These are phyloP conservation scores for Apamea anceps DNA, from an alignment of 2,888 invertebrate species.

Conservation along the genomic window DNA sequence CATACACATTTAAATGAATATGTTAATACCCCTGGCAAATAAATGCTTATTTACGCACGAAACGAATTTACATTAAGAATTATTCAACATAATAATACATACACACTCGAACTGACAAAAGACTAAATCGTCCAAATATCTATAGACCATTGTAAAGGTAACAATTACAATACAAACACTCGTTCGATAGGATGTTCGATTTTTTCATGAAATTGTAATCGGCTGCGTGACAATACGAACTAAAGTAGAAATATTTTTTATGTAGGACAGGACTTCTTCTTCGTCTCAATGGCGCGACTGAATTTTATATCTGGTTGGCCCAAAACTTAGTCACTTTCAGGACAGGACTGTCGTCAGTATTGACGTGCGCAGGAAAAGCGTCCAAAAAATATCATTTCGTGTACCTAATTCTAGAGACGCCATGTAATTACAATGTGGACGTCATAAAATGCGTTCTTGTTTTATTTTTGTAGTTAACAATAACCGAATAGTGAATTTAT, in stretches of 20 bases:
- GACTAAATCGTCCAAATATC: slow-evolving; percentile 52
- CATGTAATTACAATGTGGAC: slow-evolving; percentile 17
- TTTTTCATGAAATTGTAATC: slow-evolving; percentile 23
- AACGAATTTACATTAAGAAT: slow-evolving; percentile 81
- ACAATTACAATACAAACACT: slow-evolving; percentile 7
- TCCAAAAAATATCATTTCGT: neutral
- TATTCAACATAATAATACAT: slow-evolving; percentile 77
- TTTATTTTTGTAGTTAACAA: slow-evolving; percentile 15
- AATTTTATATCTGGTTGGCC: too few relatives aligned
- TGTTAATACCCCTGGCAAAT: slow-evolving; percentile 84
- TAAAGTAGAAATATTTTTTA: neutral
- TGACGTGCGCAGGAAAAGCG: slow-evolving; percentile 3
- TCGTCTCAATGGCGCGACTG: too few relatives aligned
- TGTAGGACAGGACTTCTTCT: too few relatives aligned
- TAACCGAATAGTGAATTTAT: slow-evolving; percentile 28
- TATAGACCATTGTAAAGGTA: slow-evolving; percentile 31
- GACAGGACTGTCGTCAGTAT: neutral
- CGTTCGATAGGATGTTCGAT: neutral
- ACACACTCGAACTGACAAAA: slow-evolving; percentile 60
- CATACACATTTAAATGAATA: slow-evolving; percentile 86
- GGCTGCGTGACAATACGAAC: neutral
- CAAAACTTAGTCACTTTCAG: too few relatives aligned
- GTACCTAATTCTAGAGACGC: slow-evolving; percentile 19
- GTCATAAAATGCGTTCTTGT: slow-evolving; percentile 47
- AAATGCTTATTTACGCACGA: slow-evolving; percentile 81